These are phyloP conservation scores for Yponomeuta sedellus DNA, from an alignment of 2,888 invertebrate species.

Conservation along the genomic window DNA sequence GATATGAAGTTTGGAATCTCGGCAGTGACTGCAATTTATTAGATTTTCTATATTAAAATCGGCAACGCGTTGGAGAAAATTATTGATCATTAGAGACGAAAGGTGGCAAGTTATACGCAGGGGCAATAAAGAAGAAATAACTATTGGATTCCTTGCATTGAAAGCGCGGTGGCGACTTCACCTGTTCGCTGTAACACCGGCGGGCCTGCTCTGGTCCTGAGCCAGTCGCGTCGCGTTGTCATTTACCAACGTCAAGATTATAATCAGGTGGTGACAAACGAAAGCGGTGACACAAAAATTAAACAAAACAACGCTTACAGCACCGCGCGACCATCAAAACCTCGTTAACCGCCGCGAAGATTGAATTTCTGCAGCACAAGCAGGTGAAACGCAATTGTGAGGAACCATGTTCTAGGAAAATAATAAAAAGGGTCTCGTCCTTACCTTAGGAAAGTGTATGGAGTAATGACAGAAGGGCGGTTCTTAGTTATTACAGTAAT, in stretches of 20 bases:
- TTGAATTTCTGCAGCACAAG: conserved; percentile 23
- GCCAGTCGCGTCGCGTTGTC: conserved; percentile 12
- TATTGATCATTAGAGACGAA: conserved; percentile 33
- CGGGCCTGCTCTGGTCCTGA: conserved; percentile 27
- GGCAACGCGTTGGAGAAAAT: conserved; percentile 7
- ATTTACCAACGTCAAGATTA: conserved; percentile 11
- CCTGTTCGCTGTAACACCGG: conserved; percentile 39
- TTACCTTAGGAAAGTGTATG: conserved; percentile 61
- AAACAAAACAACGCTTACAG: conserved; percentile 21
- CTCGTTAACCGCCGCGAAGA: conserved; percentile 27
- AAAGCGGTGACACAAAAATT: conserved; percentile 23
- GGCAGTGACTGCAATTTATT: neutral
- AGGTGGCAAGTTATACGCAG: conserved; percentile 29
- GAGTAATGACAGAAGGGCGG: conserved; percentile 71
- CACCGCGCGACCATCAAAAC: conserved; percentile 29
- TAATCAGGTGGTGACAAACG: conserved; percentile 15
- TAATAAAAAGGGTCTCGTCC: conserved; percentile 49
- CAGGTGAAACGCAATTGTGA: conserved; percentile 42
- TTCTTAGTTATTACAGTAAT: conserved; percentile 69
- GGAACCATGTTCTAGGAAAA: conserved; percentile 43
- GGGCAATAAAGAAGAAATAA: conserved; percentile 41
- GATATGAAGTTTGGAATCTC: neutral
- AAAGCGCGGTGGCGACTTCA: conserved; percentile 19
- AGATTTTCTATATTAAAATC: too few relatives aligned
- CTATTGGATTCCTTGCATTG: conserved; percentile 31